Evolutionary conservation across 2,113 vertebrate species (phyloP).

Genomic region (Anarhynchus alexandrinus): DNA sequence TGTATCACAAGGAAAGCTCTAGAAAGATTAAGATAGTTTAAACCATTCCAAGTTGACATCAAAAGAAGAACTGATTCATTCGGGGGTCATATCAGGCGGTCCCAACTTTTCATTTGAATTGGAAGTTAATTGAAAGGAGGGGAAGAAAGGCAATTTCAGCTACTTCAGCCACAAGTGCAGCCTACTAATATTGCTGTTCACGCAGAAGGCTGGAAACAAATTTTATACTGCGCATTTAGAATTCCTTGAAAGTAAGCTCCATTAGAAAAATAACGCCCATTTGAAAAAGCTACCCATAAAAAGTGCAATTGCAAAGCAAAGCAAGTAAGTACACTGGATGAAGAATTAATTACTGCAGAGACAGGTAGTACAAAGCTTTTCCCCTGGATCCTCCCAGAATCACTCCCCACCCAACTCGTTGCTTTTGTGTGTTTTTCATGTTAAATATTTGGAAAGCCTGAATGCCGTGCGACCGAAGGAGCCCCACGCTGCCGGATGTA

Average conservation of each 20-base stretch:
- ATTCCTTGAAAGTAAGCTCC: neutral
- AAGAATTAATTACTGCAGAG: neutral
- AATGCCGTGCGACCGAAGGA: accelerated
- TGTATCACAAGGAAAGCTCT: neutral
- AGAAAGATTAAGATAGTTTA: neutral
- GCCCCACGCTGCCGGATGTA: neutral
- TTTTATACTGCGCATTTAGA: neutral
- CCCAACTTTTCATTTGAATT: neutral
- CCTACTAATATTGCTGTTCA: neutral
- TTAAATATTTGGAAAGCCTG: neutral
- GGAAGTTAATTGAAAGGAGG: neutral
- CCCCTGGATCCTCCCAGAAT: neutral
- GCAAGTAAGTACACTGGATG: neutral
- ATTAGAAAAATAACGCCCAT: neutral
- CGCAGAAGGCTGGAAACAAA: neutral
- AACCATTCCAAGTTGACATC: neutral
- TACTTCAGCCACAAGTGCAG: neutral
- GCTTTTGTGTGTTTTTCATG: neutral
- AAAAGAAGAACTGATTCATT: neutral
- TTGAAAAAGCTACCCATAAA: neutral
- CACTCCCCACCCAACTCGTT: neutral
- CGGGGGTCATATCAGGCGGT: neutral
- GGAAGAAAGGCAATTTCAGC: neutral
- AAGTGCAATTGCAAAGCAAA: neutral
- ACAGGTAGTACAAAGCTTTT: neutral